Base-by-base conservation (phyloP, 2,797 vertebrate species). In the Simalia tracyae region DNA sequence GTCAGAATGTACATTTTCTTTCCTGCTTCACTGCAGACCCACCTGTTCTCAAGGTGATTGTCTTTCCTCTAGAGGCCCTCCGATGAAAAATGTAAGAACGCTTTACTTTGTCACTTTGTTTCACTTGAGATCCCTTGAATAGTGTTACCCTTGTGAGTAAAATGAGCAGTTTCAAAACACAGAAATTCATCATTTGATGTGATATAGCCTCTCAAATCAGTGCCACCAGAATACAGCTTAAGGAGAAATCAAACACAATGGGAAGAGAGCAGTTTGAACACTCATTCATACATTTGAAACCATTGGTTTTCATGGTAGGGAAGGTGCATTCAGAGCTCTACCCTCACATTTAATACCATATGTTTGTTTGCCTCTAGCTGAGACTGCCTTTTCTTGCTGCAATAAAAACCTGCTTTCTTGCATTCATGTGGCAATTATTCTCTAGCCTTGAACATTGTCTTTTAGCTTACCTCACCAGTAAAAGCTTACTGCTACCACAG, bases 401-500 rank as follows among this genome's bases (percentile, higher is more conserved):
- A 50, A 7, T 89, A 85, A 31, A 57, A 57, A 42, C 7, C 28
- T 11, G 19, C 19, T 81, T 81, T 81, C 36, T 81, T 24, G 9
- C 46, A 19, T 46, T 81, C 36, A 11, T 81, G 36, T 81, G 72
- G 72, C 72, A 81, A 81, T 81, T 81, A 81, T 81, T 81, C 72
- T 24, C 36, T 22, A 81, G 15, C 24, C 6, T 26, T 36, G n/a
- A 87, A 26, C 12, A 6, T 72, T 91, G 54, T 68, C 54, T 31
- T 26, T 54, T 90, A 92, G 68, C 93, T 76, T 92, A 90, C 86
- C 64, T 96, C 92, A 10, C 68, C 46, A 24, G 15, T 31, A 81
- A 95, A 56, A 92, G 57, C 88, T 89, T 90, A 87, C 94, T 92
- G 56, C 90, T 28, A 91, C 92, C 87, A 91, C 84, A 95, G 86